phyloP scores from a whole-genome alignment of 2,888 invertebrate species.

The Orthosia gothica region DNA sequence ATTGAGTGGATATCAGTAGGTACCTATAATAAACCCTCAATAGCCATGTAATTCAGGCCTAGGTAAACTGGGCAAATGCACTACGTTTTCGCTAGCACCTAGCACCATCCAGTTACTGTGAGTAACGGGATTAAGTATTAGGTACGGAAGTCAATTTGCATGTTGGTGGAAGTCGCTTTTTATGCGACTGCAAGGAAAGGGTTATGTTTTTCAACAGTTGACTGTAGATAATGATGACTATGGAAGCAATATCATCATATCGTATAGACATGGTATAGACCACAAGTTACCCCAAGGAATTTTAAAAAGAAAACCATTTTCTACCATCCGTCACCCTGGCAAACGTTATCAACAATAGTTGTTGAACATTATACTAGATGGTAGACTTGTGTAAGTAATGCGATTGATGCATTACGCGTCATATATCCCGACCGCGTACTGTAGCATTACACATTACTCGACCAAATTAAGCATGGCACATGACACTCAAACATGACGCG shows the following conservation, averaged over 20 bases:
- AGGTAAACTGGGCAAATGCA: neutral
- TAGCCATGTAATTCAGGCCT: neutral
- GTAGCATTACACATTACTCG: no score
- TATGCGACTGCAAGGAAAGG: no score
- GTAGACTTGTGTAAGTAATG: no score
- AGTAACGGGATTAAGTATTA: neutral
- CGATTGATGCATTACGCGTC: no score
- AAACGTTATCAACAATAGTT: no score
- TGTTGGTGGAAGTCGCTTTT: neutral
- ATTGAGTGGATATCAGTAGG: no score
- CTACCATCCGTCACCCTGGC: neutral
- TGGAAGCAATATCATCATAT: neutral
- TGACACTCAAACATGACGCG: no score
- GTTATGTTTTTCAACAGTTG: neutral
- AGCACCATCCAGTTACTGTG: neutral
- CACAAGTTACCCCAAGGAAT: neutral
- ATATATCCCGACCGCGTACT: no score
- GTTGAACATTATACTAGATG: constrained; percentile 44
- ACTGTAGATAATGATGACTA: neutral
- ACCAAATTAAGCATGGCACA: no score
- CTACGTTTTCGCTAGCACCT: neutral
- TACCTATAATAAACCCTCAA: neutral
- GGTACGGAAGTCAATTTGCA: neutral
- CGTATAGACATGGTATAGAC: no score
- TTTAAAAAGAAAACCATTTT: neutral